Evolutionary conservation across 2,113 vertebrate species (phyloP).

Genomic region (Anseranas semipalmata): DNA sequence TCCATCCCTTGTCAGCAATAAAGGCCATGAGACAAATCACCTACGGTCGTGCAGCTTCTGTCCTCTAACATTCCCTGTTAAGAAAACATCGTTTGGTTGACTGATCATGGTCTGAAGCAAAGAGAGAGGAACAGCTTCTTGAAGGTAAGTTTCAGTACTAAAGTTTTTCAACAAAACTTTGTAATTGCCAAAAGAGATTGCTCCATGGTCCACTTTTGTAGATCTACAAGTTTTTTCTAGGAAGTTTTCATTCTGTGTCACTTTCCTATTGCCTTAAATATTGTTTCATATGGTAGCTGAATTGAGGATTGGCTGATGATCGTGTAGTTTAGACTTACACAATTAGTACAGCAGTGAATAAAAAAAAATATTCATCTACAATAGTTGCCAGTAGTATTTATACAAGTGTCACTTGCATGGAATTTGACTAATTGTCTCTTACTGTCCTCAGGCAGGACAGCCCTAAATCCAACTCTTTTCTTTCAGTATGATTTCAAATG

Average conservation of each 20-base stretch:
- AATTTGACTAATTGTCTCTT: background rate
- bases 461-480: background rate
- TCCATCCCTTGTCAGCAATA: background rate
- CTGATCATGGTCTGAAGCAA: background rate
- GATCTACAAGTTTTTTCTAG: background rate
- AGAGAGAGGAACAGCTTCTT: background rate
- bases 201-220: background rate
- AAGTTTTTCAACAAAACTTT: background rate
- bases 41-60: background rate
- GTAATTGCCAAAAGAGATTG: background rate
- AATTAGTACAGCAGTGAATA: background rate
- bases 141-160: background rate
- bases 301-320: background rate
- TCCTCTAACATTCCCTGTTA: background rate
- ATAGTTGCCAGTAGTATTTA: background rate
- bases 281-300: background rate
- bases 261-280: background rate
- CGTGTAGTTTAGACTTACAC: background rate
- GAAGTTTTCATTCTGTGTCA: background rate
- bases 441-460: background rate
- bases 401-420: background rate
- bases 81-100: background rate
- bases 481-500: background rate
- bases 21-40: conserved; percentile 13
- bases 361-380: background rate